Evolutionary conservation across 2,888 invertebrate species (phyloP).

Genomic region (Pilophorus perplexus): DNA sequence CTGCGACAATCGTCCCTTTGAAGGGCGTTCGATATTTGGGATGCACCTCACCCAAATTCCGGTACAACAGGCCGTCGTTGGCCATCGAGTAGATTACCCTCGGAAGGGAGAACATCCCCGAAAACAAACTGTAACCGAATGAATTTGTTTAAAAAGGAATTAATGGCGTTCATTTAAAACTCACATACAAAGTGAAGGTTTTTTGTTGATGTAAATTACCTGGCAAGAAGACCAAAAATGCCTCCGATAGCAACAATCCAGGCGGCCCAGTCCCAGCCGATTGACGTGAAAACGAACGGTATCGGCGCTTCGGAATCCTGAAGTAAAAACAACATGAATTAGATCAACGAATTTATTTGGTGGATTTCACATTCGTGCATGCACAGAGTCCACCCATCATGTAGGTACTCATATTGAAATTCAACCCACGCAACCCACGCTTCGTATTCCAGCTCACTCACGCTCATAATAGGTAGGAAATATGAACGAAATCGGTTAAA

Average conservation of each 20-base stretch:
- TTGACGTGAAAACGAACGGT: slow-evolving; percentile 55
- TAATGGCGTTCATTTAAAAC: too few species aligned
- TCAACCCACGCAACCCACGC: too few species aligned
- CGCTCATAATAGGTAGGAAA: too few species aligned
- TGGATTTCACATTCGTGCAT: too few species aligned
- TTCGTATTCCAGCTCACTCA: too few species aligned
- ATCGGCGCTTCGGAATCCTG: slow-evolving; percentile 56
- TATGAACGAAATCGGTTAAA: too few species aligned
- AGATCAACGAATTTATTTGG: too few species aligned
- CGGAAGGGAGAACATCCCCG: slow-evolving; percentile 77
- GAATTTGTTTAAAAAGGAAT: slow-evolving; percentile 43
- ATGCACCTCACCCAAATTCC: slow-evolving; percentile 68
- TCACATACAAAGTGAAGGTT: neutral
- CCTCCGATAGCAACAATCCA: slow-evolving; percentile 60
- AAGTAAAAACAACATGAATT: slow-evolving; percentile 29
- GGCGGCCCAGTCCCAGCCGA: slow-evolving; percentile 56
- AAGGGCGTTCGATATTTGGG: slow-evolving; percentile 70
- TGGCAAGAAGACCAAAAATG: slow-evolving; percentile 58
- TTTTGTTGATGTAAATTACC: too few species aligned
- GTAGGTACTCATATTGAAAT: too few species aligned
- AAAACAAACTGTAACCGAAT: slow-evolving; percentile 64
- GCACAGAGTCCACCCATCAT: too few species aligned
- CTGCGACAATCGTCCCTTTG: slow-evolving; percentile 69
- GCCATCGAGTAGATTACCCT: slow-evolving; percentile 87
- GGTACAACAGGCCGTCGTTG: slow-evolving; percentile 74